A percentile compares a stretch with the other conserved stretches of the same genome.
Conservation (phyloP, 1,140 invertebrate species). For the Drosophila yakuba region DNA sequence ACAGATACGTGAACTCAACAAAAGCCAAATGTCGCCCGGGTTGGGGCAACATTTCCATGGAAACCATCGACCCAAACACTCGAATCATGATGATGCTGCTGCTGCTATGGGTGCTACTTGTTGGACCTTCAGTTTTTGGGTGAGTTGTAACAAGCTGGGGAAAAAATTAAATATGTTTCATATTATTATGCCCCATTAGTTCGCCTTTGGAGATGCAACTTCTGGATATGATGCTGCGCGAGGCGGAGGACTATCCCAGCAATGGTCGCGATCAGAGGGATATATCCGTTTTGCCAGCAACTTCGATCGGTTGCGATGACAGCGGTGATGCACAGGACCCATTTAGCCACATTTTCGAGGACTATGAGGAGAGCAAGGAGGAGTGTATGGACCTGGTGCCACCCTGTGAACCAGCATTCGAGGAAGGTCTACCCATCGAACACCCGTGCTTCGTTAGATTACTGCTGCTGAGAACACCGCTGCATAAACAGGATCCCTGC, state of each 20-base stretch:
- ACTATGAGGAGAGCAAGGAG: conserved; percentile 22
- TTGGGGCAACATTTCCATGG: conserved; percentile 69
- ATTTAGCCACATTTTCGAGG: conserved; percentile 8
- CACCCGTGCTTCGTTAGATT: conserved; percentile 65
- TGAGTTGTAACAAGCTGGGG: conserved; percentile 29
- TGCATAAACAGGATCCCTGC: conserved; percentile 57
- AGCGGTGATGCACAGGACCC: conserved; percentile 42
- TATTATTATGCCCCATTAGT: conserved; percentile 8
- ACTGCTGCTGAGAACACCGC: conserved; percentile 49
- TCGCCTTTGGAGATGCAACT: conserved; percentile 62
- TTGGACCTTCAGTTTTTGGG: conserved; percentile 30
- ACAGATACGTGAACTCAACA: conserved; percentile 72
- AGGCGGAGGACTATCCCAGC: conserved; percentile 35
- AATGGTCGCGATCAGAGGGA: conserved; percentile 38
- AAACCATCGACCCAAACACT: conserved; percentile 63
- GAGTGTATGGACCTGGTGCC: conserved; percentile 44
- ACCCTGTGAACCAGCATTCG: conserved; percentile 1
- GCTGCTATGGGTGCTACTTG: conserved; percentile 39
- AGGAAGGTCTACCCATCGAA: conserved; percentile 22
- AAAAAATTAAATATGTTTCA: not conserved
- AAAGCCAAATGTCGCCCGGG: conserved; percentile 65
- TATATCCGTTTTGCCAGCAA: conserved; percentile 21
- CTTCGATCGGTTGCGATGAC: conserved; percentile 57
- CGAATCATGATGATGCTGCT: conserved; percentile 30
- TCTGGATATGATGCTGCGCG: conserved; percentile 64